A percentile compares a stretch with the other conserved stretches of the same genome.
phyloP scores from a whole-genome alignment of 2,888 invertebrate species.

The Apamea anceps region DNA sequence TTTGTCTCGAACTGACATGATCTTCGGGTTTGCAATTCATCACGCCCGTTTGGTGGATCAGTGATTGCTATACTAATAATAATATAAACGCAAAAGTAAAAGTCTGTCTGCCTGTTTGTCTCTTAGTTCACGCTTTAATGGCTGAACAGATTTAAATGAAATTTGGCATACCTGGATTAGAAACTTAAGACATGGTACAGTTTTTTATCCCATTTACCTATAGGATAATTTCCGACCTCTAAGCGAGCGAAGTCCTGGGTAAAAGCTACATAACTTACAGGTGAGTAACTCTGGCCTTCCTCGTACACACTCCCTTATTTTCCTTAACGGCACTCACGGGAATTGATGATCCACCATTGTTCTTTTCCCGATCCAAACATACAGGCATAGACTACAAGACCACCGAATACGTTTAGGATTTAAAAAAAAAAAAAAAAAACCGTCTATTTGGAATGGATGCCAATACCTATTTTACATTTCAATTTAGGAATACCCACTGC shows the following conservation, averaged over 20 bases:
- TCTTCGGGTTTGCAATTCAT: neutral
- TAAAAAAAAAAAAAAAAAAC: conserved; percentile 13
- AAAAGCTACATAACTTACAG: neutral
- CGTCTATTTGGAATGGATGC: neutral
- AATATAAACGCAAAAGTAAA: neutral
- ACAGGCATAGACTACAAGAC: neutral
- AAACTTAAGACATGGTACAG: neutral
- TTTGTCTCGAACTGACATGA: neutral
- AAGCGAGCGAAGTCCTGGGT: neutral
- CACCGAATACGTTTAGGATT: neutral
- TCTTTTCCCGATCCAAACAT: conserved; percentile 13
- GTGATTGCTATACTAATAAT: conserved; percentile 1
- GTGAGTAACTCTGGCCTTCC: neutral
- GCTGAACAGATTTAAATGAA: too few relatives aligned
- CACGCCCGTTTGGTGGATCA: neutral
- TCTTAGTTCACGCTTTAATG: neutral
- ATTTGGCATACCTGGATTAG: neutral
- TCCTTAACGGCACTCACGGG: conserved; percentile 18
- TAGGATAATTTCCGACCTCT: neutral
- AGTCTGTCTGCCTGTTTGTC: neutral
- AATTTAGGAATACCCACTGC: conserved; percentile 23
- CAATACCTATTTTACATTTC: conserved; percentile 16
- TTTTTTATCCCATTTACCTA: neutral
- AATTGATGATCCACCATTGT: conserved; percentile 40
- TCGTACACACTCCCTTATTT: conserved; percentile 36